Percentiles rank a stretch among this genome's conserved stretches.
phyloP scores from a whole-genome alignment of 2,888 invertebrate genomes.

The Horisme vitalbata region DNA sequence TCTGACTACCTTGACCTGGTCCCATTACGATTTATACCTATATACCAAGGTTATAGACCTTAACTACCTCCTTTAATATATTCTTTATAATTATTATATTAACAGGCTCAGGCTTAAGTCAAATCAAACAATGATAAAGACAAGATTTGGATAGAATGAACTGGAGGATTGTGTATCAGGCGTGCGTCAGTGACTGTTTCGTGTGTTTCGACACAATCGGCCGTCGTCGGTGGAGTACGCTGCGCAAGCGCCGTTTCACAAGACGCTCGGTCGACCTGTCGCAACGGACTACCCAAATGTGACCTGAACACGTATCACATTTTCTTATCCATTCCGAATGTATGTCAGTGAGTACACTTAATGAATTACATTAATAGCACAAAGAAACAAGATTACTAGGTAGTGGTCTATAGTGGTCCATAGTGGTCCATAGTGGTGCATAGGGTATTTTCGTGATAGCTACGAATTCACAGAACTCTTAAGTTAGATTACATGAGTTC shows the following conservation, averaged over 20 bases:
- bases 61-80: too few relatives aligned
- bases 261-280: conserved; percentile 78
- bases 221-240: conserved; percentile 68
- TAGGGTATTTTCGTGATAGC: too few relatives aligned
- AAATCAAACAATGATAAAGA: too few relatives aligned
- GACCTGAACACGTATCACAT: conserved; percentile 79
- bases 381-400: conserved; percentile 1
- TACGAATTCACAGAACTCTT: too few relatives aligned
- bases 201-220: conserved; percentile 73
- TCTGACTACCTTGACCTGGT: too few relatives aligned
- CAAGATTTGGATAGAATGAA: conserved; percentile 18
- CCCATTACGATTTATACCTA: too few relatives aligned
- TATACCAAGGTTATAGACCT: too few relatives aligned
- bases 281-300: conserved; percentile 80
- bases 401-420: too few relatives aligned
- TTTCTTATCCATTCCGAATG: conserved; percentile 58
- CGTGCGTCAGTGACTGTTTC: conserved; percentile 65
- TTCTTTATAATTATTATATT: too few relatives aligned
- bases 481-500: too few relatives aligned
- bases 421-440: too few relatives aligned
- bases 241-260: conserved; percentile 81
- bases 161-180: conserved; percentile 57
- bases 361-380: conserved; percentile 13
- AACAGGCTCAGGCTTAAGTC: background rate
- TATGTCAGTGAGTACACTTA: conserved; percentile 23